A percentile compares a stretch with the other conserved stretches of the same genome.
These are phyloP conservation scores for Platyrinchus mystaceus DNA, from an alignment of 2,797 vertebrate species.

Conservation along the genomic window DNA sequence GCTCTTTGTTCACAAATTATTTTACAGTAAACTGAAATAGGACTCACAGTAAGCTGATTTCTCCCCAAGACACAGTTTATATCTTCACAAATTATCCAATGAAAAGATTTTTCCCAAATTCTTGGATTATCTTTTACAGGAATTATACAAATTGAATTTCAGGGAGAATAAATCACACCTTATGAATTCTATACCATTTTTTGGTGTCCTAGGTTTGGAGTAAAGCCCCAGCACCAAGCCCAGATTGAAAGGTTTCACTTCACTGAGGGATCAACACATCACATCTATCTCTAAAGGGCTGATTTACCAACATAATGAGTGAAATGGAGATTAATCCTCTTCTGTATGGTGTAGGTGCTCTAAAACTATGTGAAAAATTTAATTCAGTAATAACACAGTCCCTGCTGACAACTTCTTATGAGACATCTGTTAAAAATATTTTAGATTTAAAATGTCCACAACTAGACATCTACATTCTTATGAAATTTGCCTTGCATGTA, in stretches of 20 bases:
- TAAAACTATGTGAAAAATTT: not conserved
- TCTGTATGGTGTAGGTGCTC: not conserved
- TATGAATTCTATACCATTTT: not conserved
- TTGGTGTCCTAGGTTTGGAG: not conserved
- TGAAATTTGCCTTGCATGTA: not conserved
- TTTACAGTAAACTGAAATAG: not conserved
- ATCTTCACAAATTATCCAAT: not conserved
- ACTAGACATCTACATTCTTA: not conserved
- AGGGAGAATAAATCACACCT: not conserved
- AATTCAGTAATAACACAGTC: not conserved
- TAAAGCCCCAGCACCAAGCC: not conserved
- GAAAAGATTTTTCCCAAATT: not conserved
- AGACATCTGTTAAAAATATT: not conserved
- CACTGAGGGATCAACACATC: not conserved
- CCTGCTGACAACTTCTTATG: not conserved
- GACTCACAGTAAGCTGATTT: not conserved
- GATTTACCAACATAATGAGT: not conserved
- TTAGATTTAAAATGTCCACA: not conserved
- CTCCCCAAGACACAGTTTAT: not conserved
- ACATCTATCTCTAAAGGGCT: not conserved
- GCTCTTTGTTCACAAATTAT: not conserved
- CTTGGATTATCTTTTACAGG: not conserved
- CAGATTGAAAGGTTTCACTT: not conserved
- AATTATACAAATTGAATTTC: not conserved
- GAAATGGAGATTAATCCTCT: not conserved